Evolutionary conservation across 2,797 vertebrate genomes (phyloP), one percentile per base, ranked within the genome.

Genomic region (Neosalanx taihuensis): DNA sequence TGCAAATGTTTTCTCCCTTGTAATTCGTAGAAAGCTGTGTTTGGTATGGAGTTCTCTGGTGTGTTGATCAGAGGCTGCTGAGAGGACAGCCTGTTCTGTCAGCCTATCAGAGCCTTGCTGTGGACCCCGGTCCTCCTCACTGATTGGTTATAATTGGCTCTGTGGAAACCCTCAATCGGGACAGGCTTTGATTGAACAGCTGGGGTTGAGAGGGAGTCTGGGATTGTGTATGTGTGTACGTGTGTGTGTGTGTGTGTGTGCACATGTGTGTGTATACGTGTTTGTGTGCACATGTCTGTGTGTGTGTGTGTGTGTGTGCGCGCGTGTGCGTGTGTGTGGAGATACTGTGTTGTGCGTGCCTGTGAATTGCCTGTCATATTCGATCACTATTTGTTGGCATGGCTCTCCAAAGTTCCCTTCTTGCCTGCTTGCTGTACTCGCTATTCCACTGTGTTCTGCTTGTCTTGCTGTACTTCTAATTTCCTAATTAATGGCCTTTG

Each of bases 401-500:
- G 41, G 10, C 1, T 13, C 41, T 46, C 41, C 41, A 12, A 46
- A 46, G 9, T 46, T 67, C 56, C 46, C 15, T 68, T 30, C 37
- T 13, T 60, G 26, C 33, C 62, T 67, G 61, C 18, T 33, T 23
- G 20, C 51, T 57, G 10, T 51, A 37, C 61, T 31, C 58, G 6
- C 23, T 46, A 23, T 23, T 51, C 66, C 68, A 5, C 61, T 81
- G 79, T 82, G 59, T 64, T 75, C 64, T 73, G 69, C 76, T 81
- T 23, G 58, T 75, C 51, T 78, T 72, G 68, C 69, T 80, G 82
- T 85, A 78, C 81, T 56, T 84, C 75, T 85, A 80, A 88, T 85
- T 79, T 83, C 64, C 69, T 79, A 79, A 88, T 88, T 81, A 87
- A 83, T 83, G 77, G 49, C 68, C 75, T 75, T 83, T 83, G 75